These are phyloP conservation scores for Zaprionus gabonicus DNA, from an alignment of 1,140 invertebrate species.

Conservation along the genomic window DNA sequence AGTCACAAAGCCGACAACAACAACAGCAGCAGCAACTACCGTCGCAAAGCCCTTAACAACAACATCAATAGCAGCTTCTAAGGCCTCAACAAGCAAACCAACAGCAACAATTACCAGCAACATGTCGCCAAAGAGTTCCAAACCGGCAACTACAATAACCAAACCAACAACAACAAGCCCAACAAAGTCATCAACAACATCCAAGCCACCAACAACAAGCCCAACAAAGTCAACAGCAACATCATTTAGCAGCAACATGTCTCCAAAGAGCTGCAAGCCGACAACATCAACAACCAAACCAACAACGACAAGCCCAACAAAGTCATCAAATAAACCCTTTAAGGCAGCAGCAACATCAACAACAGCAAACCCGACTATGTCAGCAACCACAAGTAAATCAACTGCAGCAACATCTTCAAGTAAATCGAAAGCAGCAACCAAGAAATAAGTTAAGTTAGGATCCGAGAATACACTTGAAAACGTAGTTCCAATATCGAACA, in stretches of 20 bases:
- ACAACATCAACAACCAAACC: constrained; percentile 29
- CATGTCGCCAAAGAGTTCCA: constrained; percentile 40
- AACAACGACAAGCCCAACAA: constrained; percentile 48
- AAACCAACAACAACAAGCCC: constrained; percentile 19
- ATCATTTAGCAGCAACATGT: background rate
- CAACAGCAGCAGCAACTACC: constrained; percentile 18
- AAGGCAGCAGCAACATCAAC: constrained; percentile 18
- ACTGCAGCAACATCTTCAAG: constrained; percentile 9
- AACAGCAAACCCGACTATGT: background rate
- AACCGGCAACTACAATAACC: constrained; percentile 35
- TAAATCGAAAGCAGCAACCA: constrained; percentile 32
- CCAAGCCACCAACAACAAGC: constrained; percentile 27
- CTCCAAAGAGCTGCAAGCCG: constrained; percentile 39
- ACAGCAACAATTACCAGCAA: constrained; percentile 28
- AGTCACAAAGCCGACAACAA: background rate
- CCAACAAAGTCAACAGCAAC: constrained; percentile 40
- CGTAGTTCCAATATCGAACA: constrained; percentile 53
- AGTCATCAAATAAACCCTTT: constrained; percentile 19
- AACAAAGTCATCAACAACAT: constrained; percentile 32
- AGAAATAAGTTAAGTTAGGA: constrained; percentile 40
- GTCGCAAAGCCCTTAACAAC: constrained; percentile 15
- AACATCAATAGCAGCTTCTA: constrained; percentile 22
- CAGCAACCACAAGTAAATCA: constrained; percentile 23
- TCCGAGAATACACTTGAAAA: constrained; percentile 18
- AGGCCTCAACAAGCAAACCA: constrained; percentile 25